Conservation (phyloP, 2,113 vertebrate species). For the Arenaria interpres region DNA sequence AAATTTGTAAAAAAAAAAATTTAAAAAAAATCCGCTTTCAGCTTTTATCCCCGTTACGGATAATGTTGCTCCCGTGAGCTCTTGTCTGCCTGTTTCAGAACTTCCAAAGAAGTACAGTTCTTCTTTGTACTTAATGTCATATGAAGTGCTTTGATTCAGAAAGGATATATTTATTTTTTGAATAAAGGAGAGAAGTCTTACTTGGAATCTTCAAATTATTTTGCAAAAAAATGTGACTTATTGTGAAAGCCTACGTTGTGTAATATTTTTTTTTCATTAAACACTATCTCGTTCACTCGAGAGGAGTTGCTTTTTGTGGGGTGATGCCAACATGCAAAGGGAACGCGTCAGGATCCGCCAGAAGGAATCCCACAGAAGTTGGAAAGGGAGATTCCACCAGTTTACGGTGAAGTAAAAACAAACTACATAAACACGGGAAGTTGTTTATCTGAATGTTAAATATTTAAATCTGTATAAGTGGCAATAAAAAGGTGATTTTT, state of each 20-base stretch:
- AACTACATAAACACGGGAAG: background rate
- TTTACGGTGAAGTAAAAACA: background rate
- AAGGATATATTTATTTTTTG: conserved; percentile 87
- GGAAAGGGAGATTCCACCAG: background rate
- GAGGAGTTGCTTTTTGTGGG: background rate
- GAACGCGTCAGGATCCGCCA: background rate
- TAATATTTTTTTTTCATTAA: conserved; percentile 33
- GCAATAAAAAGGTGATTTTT: conserved; percentile 18
- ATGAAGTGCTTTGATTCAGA: conserved; percentile 76
- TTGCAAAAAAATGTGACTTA: conserved; percentile 5
- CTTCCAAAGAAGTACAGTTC: conserved; percentile 72
- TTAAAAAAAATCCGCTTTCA: conserved; percentile 34
- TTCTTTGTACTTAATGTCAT: conserved; percentile 74
- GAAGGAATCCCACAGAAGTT: background rate
- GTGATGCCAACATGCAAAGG: background rate
- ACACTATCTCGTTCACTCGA: background rate
- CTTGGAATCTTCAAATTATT: conserved; percentile 48
- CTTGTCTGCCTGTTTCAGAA: conserved; percentile 47
- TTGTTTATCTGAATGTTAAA: background rate
- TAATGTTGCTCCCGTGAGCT: conserved; percentile 60
- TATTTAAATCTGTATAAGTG: conserved; percentile 35
- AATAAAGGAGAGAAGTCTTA: conserved; percentile 80
- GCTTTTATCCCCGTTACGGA: conserved; percentile 34
- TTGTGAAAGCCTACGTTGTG: background rate
- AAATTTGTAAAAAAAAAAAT: conserved; percentile 62